Evolutionary conservation across 2,113 vertebrate genomes (phyloP), one percentile per base, ranked within the genome.

Genomic region (Semicossyphus pulcher): DNA sequence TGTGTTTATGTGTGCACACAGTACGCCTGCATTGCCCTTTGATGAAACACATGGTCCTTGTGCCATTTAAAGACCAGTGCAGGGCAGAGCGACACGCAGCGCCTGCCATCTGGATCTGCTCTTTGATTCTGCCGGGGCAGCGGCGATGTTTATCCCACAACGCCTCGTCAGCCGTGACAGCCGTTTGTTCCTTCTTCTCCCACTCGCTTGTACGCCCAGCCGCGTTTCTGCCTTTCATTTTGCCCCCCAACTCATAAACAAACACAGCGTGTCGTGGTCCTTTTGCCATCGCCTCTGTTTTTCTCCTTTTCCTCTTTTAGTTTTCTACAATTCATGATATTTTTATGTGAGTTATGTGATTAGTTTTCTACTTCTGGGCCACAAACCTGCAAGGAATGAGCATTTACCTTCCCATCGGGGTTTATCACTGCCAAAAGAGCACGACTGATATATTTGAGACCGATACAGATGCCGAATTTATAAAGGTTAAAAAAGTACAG

Each of bases 1-100:
- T 25, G 62, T 25, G 32, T 44, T 25, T 52, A 15, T 31, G 48
- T 26, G 51, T 53, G 12, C 31, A 10, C 15, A 4, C 18, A 41
- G 21, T 41, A 2, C 32, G 23, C 45, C 14, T 63, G 53, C 20
- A 2, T 61, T 44, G 52, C 58, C 54, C 68, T 84, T 85, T 82
- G 60, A 88, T 81, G 66, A 75, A 47, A 85, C 90, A 88, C 78
- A 87, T 85, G 88, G 80, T 52, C 61, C 75, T 80, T 65, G 86
- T 63, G 61, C 66, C 65, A 44, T 72, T 84, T 70, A 81, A 75
- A 79, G 58, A 88, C 32, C 71, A 42, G 77, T 39, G 1, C 10
- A 42, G 68, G 41, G 68, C 29, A 57, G 54, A 66, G 56, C 73
- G 25, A 34, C 73, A 68, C 16, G 37, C 66, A 59, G 52, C 4